Conservation (phyloP, 2,888 invertebrate species). For the Cryptocheilus praepositus region DNA sequence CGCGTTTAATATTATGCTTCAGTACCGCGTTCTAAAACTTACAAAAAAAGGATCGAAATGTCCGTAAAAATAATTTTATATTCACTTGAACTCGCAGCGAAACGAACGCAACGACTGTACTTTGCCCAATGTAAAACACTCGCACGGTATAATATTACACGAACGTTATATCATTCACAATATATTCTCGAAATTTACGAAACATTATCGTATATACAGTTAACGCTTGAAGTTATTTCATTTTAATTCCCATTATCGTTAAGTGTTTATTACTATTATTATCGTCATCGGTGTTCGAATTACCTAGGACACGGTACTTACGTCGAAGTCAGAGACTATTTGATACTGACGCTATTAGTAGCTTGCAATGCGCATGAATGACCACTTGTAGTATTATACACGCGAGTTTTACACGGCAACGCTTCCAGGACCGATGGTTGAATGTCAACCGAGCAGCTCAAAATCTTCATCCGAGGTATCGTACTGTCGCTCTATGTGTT, state of each 20-base stretch:
- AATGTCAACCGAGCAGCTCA: conserved; percentile 83
- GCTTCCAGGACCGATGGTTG: conserved; percentile 21
- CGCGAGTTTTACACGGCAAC: neutral
- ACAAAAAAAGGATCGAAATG: neutral
- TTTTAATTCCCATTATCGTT: conserved; percentile 6
- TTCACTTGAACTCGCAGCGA: too few species aligned
- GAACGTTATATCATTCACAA: too few species aligned
- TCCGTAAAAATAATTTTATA: neutral
- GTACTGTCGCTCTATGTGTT: conserved; percentile 79
- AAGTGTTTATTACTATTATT: conserved; percentile 7
- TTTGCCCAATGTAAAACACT: too few species aligned
- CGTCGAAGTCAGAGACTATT: neutral
- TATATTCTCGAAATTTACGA: neutral
- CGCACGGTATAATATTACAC: too few species aligned
- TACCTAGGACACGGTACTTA: neutral
- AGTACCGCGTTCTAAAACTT: neutral
- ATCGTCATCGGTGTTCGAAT: neutral
- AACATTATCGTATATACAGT: conserved; percentile 1
- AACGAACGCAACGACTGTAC: too few species aligned
- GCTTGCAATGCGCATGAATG: neutral
- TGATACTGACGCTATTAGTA: neutral
- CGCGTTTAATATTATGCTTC: neutral
- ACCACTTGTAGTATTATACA: neutral
- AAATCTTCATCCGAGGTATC: conserved; percentile 90
- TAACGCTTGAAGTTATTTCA: neutral